Base-by-base conservation (phyloP, 2,888 invertebrate genomes). In the Malachius bipustulatus region DNA sequence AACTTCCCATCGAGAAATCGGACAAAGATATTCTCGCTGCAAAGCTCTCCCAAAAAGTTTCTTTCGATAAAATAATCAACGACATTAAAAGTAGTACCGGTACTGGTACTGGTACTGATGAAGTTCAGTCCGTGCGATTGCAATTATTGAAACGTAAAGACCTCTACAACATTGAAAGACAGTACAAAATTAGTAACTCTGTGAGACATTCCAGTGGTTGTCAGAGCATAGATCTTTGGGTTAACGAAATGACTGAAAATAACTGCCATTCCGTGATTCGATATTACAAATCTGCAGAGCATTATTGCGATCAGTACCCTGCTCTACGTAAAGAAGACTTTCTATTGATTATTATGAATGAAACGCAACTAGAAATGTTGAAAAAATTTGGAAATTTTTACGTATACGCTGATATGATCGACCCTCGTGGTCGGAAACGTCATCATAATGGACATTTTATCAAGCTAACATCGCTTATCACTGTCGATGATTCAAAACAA, bases 71-170 rank as follows among this genome's bases (percentile, higher is more conserved):
- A 13, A 42, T 47, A 16, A 16, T 49, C 12, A 38, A 47, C 24
- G 38, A 41, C 12, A 34, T 48, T 6, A 34, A 43, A 34, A 41
- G 47, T 34, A 39, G 44, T 14, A 13, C 41, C 4, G 10, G 30
- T 8, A 36, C 32, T 10, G 36, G 34, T 9, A 30, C 30, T n/a
- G 33, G 37, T 9, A 38, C 43, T 10, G 37, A 46, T 28, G n/a
- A n/a, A n/a, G n/a, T n/a, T n/a, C n/a, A n/a, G n/a, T n/a, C n/a
- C n/a, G n/a, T n/a, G n/a, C 16, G 48, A 9, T 36, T 49, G 3
- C 46, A 49, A 38, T 34, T 52, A 26, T 15, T 48, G 4, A 51
- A 47, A 10, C 48, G 40, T 38, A 50, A 49, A 36, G 52, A 52
- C 35, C 32, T 52, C n/a, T 34, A 35, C 26, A 53, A 52, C 28